Conservation (phyloP, 2,888 invertebrate species). For the Drosophila quinaria region DNA sequence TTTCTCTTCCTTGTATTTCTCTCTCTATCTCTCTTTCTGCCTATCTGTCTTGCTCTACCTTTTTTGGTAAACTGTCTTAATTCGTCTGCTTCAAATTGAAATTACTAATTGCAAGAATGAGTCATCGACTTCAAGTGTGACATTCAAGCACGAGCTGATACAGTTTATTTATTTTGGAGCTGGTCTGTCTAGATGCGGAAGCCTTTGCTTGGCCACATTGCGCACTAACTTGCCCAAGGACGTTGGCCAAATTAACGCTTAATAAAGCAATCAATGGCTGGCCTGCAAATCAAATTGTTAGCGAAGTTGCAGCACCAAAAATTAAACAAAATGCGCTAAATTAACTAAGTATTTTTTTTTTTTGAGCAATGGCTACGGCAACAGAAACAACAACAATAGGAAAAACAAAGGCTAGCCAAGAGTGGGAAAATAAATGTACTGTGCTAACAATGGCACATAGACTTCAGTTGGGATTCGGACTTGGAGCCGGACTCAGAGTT, state of each 20-base stretch:
- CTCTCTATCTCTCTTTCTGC: too few relatives aligned
- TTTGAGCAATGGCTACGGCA: constrained; percentile 33
- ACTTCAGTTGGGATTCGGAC: constrained; percentile 24
- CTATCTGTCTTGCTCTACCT: too few relatives aligned
- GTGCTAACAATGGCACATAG: constrained; percentile 73
- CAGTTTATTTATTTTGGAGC: constrained; percentile 3
- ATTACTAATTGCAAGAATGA: constrained; percentile 19
- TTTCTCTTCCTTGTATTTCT: too few relatives aligned
- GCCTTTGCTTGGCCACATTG: constrained; percentile 43
- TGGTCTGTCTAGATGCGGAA: constrained; percentile 57
- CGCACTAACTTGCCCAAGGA: constrained; percentile 62
- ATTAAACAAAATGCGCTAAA: constrained; percentile 78
- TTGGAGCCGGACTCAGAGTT: constrained; percentile 25
- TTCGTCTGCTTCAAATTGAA: not conserved
- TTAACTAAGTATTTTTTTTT: constrained; percentile 66
- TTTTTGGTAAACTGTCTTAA: too few relatives aligned
- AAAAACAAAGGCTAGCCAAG: constrained; percentile 53
- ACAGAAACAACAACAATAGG: constrained; percentile 41
- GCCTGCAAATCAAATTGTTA: constrained; percentile 79
- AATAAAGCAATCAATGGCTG: constrained; percentile 77
- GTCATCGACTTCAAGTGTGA: constrained; percentile 28
- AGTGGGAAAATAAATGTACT: constrained; percentile 80
- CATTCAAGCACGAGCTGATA: constrained; percentile 36
- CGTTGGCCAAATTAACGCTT: constrained; percentile 73
- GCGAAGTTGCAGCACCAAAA: constrained; percentile 62